Evolutionary conservation across 2,888 invertebrate species (phyloP), one percentile per base, ranked within the genome.

Genomic region (Cephalotes varians): DNA sequence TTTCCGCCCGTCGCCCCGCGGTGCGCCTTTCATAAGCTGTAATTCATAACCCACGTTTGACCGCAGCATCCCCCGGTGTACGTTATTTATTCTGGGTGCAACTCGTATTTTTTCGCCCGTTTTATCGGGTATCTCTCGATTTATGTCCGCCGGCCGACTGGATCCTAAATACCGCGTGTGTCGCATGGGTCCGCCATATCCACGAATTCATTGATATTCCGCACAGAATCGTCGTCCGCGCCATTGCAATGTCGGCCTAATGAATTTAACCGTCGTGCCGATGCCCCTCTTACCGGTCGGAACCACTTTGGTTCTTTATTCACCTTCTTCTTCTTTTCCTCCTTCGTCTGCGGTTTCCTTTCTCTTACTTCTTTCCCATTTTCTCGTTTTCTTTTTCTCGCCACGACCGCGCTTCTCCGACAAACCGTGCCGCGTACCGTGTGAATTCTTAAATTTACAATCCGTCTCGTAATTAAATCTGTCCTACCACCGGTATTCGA

Each of bases 41-140:
- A 87, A 87, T 87, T 87, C 87, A 87, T 87, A 87, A 84, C 83
- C 82, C 85, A 81, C 82, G 85, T 86, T 88, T 87, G 85, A 87
- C 87, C 87, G 85, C 85, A 81, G 79, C 81, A 74, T 83, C 77
- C 82, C 80, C 67, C 64, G 82, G 82, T 81, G 51, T 67, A 69
- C 85, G 87, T 88, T 91, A 90, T 91, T 91, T 90, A 91, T 91
- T 90, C 87, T 71, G 85, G 85, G 84, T 81, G 82, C 84, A 86
- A 87, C 85, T 86, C 88, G 86, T 90, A 85, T 87, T 87, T 88
- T 86, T 88, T 87, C 86, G 84, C 69, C 85, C 86, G 88, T 90
- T 90, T 89, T 91, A 90, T 91, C 90, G 85, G 86, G 82, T 87
- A 86, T 91, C 87, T 88, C 86, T 83, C 86, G 90, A 91, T 91